Evolutionary conservation across 2,797 vertebrate species (phyloP), one percentile per base, ranked within the genome.

Genomic region (Gadopsis bispinosus): DNA sequence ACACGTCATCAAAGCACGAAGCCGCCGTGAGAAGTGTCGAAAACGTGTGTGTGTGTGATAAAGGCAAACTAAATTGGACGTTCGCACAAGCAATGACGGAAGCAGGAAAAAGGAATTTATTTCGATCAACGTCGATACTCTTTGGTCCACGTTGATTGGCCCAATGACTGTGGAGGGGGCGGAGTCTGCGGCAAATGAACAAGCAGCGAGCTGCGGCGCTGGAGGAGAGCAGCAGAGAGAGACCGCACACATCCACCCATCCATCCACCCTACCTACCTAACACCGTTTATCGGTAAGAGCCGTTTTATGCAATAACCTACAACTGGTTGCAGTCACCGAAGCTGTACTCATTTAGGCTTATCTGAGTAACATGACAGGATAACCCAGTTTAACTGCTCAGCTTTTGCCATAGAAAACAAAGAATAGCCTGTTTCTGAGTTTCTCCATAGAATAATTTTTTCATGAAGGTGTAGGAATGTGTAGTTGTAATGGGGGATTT

Each of bases 211-310:
- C 87, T 90, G 92, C 89, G 75, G 89, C 59, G 77, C 53, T 43
- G 83, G 81, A 87, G 81, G 86, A 87, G 83, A 91, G 88, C 80
- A 88, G 76, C 80, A 90, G 83, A 84, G 75, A 81, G 69, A 70
- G 73, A 80, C 73, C 51, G 74, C 61, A 41, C 83, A 77, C 83
- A 75, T 79, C 75, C 77, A 70, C 79, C 87, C 50, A 59, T 79
- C 75, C 77, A 70, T 80, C 87, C 50, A 59, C 75, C 72, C 62
- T 62, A 62, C 53, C 56, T 22, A 60, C 48, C 50, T n/a, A 72
- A 62, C 83, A 56, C 77, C 76, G 76, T 74, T 72, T 63, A 83
- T 87, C 85, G 92, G 93, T 94, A 91, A 93, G 90, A 85, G 59
- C 29, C 48, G 58, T 69, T 87, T 86, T 67, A 68, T 72, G 29